Evolutionary conservation across 2,797 vertebrate genomes (phyloP), one percentile per base, ranked within the genome.

Genomic region (Macrochelys suwanniensis): DNA sequence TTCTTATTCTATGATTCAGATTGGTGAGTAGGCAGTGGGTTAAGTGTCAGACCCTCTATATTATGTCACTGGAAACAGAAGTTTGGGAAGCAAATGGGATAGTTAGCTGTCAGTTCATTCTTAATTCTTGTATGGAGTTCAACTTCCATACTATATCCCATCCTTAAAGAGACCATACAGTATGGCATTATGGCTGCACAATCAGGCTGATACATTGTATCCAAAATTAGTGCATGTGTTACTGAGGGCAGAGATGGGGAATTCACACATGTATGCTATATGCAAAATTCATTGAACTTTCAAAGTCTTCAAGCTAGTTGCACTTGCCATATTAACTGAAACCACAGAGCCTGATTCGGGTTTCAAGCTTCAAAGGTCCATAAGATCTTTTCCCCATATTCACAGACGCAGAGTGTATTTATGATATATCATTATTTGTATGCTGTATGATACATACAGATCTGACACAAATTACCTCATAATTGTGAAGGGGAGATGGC

Each of bases 241-340:
- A 88, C 4, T 95, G 89, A 90, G 85, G 68, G 82, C 82, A 80
- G 68, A 94, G 90, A 92, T 84, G 92, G 87, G 15, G 49, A 88
- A 94, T 53, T 94, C 71, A 90, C 84, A 79, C 74, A 49, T 84
- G 45, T 85, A 17, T 74, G 78, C 91, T 96, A 94, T 51, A 88
- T 76, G 78, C 92, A 97, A 94, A 86, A 92, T 17, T 81, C 57
- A 92, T 45, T 85, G 84, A 96, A 95, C 84, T 80, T 96, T 94
- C 90, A 25, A 95, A 95, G 37, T 93, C 61, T 96, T 96, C 87
- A 74, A 95, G 90, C 61, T 94, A 96, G 80, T 93, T 92, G 57
- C 59, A 95, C 87, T 95, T 97, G 89, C 86, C 50, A 12, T 59
- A 91, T 96, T 86, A 95, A 87, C 50, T 94, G 80, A 91, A 68